Percentiles rank a stretch among this genome's conserved stretches.
Conservation (phyloP, 2,888 invertebrate genomes). For the Tanypteryx hageni region DNA sequence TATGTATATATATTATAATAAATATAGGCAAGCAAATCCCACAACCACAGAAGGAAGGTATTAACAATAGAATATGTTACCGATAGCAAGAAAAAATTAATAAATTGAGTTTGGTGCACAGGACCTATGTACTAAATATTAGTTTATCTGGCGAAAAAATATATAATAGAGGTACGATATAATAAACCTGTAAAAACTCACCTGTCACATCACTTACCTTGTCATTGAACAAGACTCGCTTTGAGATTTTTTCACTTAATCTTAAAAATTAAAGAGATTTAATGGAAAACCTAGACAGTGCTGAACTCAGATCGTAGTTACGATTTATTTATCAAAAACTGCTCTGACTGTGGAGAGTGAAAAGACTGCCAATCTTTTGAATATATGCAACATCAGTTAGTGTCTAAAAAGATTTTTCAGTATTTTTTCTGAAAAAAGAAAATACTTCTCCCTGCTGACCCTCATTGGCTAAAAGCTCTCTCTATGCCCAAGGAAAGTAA, state of each 20-base stretch:
- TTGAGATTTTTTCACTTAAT: slow-evolving; percentile 54
- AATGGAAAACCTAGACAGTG: slow-evolving; percentile 48
- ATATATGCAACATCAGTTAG: slow-evolving; percentile 24
- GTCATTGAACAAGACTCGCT: slow-evolving; percentile 37
- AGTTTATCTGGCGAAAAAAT: slow-evolving; percentile 63
- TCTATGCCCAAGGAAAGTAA: slow-evolving; percentile 60
- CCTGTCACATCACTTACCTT: slow-evolving; percentile 60
- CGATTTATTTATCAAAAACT: slow-evolving; percentile 19
- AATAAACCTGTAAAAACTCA: slow-evolving; percentile 62
- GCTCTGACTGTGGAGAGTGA: slow-evolving; percentile 42
- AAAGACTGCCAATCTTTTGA: slow-evolving; percentile 58
- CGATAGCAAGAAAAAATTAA: slow-evolving; percentile 61
- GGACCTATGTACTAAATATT: slow-evolving; percentile 63
- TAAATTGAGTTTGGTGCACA: slow-evolving; percentile 63
- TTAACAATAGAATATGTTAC: slow-evolving; percentile 62
- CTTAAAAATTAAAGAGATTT: slow-evolving; percentile 41
- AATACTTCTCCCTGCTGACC: slow-evolving; percentile 58
- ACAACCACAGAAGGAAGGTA: slow-evolving; percentile 63
- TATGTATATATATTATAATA: slow-evolving; percentile 46
- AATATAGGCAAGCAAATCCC: slow-evolving; percentile 64
- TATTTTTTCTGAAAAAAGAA: slow-evolving; percentile 21
- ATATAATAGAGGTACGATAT: slow-evolving; percentile 58
- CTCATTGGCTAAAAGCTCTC: slow-evolving; percentile 55
- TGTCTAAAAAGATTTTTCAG: not conserved
- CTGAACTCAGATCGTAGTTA: slow-evolving; percentile 58